These are phyloP conservation scores for Micromys minutus DNA, from an alignment of 2,113 vertebrate genomes.

Conservation along the genomic window DNA sequence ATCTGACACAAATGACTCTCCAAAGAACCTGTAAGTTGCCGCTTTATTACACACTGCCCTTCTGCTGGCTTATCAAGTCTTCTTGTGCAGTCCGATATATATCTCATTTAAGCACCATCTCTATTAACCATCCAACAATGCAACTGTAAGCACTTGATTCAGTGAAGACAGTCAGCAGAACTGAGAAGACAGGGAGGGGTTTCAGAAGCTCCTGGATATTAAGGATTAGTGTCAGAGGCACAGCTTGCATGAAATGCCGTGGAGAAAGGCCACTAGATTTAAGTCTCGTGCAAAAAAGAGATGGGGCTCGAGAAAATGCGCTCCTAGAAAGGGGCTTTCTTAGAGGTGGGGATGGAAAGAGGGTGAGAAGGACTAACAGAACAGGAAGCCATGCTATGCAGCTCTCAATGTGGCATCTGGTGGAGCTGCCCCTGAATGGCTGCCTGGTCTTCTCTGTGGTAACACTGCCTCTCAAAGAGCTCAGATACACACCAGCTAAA, in stretches of 20 bases:
- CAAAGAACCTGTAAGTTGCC: too few species aligned
- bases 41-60: background rate
- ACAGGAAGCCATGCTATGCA: background rate
- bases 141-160: background rate
- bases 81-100: background rate
- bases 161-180: background rate
- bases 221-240: background rate
- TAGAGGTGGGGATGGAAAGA: background rate
- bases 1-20: too few species aligned
- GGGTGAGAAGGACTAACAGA: background rate
- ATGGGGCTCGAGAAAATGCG: background rate
- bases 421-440: background rate
- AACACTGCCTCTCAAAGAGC: rapidly evolving
- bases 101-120: background rate
- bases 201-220: background rate
- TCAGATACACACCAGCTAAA: background rate
- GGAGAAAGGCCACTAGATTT: background rate
- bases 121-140: background rate
- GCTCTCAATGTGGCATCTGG: background rate
- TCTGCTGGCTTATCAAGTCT: background rate
- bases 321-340: background rate
- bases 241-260: background rate
- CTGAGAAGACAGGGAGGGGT: background rate
- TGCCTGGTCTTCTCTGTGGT: background rate
- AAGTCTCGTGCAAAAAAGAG: background rate